Conservation (phyloP, 2,113 vertebrate genomes). For the Nettapus auritus region DNA sequence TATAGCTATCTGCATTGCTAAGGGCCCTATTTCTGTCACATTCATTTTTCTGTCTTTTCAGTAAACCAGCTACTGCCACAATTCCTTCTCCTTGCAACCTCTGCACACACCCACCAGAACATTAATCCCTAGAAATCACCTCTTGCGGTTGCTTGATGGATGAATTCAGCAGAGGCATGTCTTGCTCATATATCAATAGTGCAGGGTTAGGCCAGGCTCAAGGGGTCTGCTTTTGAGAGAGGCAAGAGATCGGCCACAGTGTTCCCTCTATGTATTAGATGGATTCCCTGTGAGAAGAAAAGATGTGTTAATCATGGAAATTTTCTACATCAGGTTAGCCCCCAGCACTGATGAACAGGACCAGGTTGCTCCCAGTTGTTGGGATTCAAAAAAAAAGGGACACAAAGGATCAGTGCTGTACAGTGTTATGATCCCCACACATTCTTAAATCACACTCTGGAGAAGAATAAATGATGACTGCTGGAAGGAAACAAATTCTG, state of each 20-base stretch:
- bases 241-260: neutral
- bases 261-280: neutral
- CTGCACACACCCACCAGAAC: neutral
- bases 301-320: neutral
- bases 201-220: neutral
- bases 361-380: neutral
- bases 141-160: neutral
- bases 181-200: neutral
- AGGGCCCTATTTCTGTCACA: neutral
- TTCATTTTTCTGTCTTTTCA: neutral
- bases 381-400: neutral
- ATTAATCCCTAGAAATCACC: conserved; percentile 20
- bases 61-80: neutral
- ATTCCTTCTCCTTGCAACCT: neutral
- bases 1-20: neutral
- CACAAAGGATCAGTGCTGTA: neutral
- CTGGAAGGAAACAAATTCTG: neutral
- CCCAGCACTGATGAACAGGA: neutral
- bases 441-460: neutral
- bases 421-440: neutral
- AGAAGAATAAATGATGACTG: neutral
- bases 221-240: neutral
- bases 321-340: neutral
- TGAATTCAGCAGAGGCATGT: conserved; percentile 3
- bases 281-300: neutral